Percentiles rank a stretch among this genome's conserved stretches.
Conservation (phyloP, 2,113 vertebrate species). For the Hymenochirus boettgeri region DNA sequence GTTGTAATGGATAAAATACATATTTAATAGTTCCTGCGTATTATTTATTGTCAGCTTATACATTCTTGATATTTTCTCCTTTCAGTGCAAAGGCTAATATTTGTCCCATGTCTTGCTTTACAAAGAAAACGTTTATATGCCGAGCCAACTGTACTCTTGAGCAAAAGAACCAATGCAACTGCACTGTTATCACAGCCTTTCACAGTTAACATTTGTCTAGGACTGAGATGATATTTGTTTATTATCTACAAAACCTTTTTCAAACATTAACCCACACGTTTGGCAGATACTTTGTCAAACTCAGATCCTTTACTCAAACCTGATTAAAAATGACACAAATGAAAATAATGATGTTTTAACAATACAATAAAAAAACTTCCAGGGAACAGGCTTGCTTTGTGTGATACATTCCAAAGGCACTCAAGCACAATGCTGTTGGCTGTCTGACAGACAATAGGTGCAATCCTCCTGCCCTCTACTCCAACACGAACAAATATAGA, state of each 20-base stretch:
- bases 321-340: conserved; percentile 33
- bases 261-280: conserved; percentile 27
- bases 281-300: conserved; percentile 15
- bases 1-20: too few species aligned
- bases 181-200: conserved; percentile 25
- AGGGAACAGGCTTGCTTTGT: too few species aligned
- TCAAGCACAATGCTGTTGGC: too few species aligned
- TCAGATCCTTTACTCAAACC: conserved; percentile 27
- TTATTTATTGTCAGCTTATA: too few species aligned
- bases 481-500: too few species aligned
- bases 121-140: not conserved
- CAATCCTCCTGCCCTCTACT: too few species aligned
- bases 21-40: too few species aligned
- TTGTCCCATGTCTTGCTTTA: conserved; percentile 2
- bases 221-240: conserved; percentile 34
- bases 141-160: conserved; percentile 2
- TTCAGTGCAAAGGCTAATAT: too few species aligned
- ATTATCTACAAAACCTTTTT: conserved; percentile 33
- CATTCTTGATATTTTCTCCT: too few species aligned
- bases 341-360: conserved; percentile 23
- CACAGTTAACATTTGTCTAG: conserved; percentile 35
- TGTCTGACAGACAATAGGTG: too few species aligned
- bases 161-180: conserved; percentile 26
- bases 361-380: not conserved
- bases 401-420: too few species aligned